phyloP scores from a whole-genome alignment of 92 coral and sea anemone genomes.

The Zoanthus sansibaricus region DNA sequence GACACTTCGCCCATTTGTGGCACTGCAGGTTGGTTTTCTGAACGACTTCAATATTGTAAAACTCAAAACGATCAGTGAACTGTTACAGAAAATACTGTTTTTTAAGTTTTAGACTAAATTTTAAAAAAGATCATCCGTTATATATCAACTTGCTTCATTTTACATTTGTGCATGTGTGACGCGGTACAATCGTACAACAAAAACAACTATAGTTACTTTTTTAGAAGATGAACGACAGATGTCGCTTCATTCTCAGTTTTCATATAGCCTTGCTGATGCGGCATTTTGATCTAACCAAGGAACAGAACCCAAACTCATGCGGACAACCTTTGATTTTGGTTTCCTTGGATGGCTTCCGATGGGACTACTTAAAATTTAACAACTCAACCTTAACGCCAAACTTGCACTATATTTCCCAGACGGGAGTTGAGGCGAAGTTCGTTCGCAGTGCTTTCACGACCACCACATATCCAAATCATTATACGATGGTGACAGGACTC shows the following conservation, averaged over 20 bases:
- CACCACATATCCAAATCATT: constrained; percentile 82
- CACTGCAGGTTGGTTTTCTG: not conserved
- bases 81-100: not conserved
- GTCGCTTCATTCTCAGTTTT: not conserved
- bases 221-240: not conserved
- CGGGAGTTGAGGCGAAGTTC: constrained; percentile 80
- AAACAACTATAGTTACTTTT: not conserved
- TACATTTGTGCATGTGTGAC: not conserved
- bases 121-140: not conserved
- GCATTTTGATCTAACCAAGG: not conserved
- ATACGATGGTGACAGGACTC: constrained; percentile 89
- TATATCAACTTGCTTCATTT: not conserved
- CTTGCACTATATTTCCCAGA: constrained; percentile 74
- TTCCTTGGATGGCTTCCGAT: constrained; percentile 91
- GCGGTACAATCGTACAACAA: too few relatives aligned
- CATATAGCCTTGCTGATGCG: not conserved
- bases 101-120: not conserved
- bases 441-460: constrained; percentile 86
- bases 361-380: constrained; percentile 78
- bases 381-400: constrained; percentile 77
- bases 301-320: not conserved
- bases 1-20: not conserved
- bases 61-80: not conserved
- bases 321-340: constrained; percentile 76
- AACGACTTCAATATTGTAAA: not conserved